phyloP scores from a whole-genome alignment of 2,888 invertebrate species.

The Ischnus inquisitorius region DNA sequence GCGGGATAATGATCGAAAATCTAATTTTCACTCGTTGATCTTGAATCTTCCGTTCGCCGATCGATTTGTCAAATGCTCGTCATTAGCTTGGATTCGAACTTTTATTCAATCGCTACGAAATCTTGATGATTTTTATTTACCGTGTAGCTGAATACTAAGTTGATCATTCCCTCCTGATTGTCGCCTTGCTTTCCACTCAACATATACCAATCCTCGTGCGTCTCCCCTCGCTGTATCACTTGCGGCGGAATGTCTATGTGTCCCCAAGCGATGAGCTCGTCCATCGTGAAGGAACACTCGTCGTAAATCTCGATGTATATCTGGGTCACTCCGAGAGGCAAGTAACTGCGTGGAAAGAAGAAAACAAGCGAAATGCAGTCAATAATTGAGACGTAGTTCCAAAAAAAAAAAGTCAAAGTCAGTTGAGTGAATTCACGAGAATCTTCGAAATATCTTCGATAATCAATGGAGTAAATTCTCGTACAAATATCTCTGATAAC shows the following conservation, averaged over 20 bases:
- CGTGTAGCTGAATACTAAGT: constrained; percentile 94
- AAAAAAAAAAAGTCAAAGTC: constrained; percentile 13
- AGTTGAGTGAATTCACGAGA: neutral
- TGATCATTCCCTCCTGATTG: constrained; percentile 96
- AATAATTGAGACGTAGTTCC: neutral
- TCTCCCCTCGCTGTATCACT: constrained; percentile 92
- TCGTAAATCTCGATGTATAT: constrained; percentile 98
- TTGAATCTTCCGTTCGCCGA: too few species aligned
- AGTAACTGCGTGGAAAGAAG: constrained; percentile 87
- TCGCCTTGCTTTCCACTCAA: constrained; percentile 98
- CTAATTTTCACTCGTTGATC: too few species aligned
- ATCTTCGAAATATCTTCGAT: neutral
- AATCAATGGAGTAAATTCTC: neutral
- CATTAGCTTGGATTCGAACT: neutral
- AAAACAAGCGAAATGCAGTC: neutral
- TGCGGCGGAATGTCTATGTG: constrained; percentile 94
- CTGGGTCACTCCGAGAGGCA: constrained; percentile 95
- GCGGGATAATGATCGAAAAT: too few species aligned
- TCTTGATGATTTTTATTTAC: constrained; percentile 85
- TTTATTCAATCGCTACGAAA: neutral
- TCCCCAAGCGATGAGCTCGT: constrained; percentile 98
- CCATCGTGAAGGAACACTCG: constrained; percentile 98
- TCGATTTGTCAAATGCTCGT: too few species aligned
- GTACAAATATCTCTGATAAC: neutral
- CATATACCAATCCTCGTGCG: constrained; percentile 97